These are phyloP conservation scores for Cyphomyrus discorhynchus DNA, from an alignment of 2,113 vertebrate genomes.

Conservation along the genomic window DNA sequence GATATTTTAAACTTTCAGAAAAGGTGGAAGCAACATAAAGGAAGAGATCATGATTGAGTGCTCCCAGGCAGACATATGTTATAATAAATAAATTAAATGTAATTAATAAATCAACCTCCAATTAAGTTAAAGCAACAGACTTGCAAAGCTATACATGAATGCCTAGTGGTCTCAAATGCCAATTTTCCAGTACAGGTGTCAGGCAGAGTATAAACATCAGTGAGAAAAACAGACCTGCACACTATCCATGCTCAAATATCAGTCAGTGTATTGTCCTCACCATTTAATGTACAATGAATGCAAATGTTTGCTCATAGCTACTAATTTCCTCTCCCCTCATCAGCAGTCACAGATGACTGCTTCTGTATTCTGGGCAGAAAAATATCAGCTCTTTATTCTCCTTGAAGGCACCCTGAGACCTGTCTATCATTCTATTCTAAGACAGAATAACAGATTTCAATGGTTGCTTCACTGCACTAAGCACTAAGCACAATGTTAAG, in stretches of 20 bases:
- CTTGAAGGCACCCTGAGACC: not conserved
- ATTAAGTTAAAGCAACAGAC: not conserved
- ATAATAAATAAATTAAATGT: constrained; percentile 33
- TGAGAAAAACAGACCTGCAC: not conserved
- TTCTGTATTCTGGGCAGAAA: constrained; percentile 11
- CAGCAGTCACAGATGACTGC: not conserved
- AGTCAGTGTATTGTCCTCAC: not conserved
- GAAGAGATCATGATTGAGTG: constrained; percentile 25
- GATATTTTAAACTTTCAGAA: not conserved
- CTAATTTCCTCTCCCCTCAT: not conserved
- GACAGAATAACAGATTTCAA: constrained; percentile 12
- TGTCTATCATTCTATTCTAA: not conserved
- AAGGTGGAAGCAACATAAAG: not conserved
- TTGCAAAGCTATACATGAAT: not conserved
- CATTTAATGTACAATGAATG: not conserved
- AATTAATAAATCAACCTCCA: constrained; percentile 32
- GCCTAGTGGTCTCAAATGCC: not conserved
- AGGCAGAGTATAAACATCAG: not conserved
- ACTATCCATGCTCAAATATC: not conserved
- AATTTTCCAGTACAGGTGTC: not conserved
- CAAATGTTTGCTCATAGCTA: not conserved
- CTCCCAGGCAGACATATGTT: constrained; percentile 28
- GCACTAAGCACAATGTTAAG: constrained; percentile 24
- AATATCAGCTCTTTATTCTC: not conserved
- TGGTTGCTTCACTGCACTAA: constrained; percentile 2